Percentiles rank a stretch among this genome's conserved stretches.
Evolutionary conservation across 2,888 invertebrate genomes (phyloP).

Genomic region (Caenorhabditis doughertyi): DNA sequence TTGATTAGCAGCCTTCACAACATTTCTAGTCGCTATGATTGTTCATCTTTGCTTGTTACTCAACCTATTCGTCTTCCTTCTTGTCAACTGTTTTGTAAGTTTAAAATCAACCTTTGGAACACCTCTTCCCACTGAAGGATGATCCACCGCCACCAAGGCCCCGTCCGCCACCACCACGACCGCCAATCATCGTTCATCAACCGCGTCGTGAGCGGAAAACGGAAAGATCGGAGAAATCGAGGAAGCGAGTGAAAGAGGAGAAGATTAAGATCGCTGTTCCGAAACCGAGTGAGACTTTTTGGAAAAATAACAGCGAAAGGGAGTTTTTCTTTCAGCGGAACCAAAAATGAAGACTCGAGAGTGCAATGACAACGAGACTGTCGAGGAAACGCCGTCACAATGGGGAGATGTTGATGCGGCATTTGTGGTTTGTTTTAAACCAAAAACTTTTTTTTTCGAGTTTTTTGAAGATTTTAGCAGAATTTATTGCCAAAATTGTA

Average conservation of each 20-base stretch:
- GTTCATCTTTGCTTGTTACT: constrained; percentile 41
- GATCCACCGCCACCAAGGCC: constrained; percentile 29
- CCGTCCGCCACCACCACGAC: constrained; percentile 10
- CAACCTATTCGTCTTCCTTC: constrained; percentile 41
- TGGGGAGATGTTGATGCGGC: constrained; percentile 37
- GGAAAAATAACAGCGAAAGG: background rate
- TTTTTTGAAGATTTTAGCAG: background rate
- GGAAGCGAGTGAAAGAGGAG: constrained; percentile 12
- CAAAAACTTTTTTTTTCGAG: background rate
- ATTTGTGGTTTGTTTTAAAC: constrained; percentile 14
- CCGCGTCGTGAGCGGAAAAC: background rate
- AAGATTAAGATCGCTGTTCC: constrained; percentile 7
- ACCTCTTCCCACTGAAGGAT: constrained; percentile 1
- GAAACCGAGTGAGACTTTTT: constrained; percentile 21
- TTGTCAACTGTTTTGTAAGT: constrained; percentile 46
- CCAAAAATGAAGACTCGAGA: constrained; percentile 41
- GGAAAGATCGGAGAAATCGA: constrained; percentile 1
- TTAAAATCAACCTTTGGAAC: background rate
- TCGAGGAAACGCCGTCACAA: constrained; percentile 37
- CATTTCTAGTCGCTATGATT: constrained; percentile 23
- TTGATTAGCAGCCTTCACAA: background rate
- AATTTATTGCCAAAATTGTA: background rate
- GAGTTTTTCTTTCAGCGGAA: constrained; percentile 31
- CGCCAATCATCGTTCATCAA: constrained; percentile 16
- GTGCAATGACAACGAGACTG: constrained; percentile 43